Base-by-base conservation (phyloP, 2,888 invertebrate genomes). In the Drosophila incognita region DNA sequence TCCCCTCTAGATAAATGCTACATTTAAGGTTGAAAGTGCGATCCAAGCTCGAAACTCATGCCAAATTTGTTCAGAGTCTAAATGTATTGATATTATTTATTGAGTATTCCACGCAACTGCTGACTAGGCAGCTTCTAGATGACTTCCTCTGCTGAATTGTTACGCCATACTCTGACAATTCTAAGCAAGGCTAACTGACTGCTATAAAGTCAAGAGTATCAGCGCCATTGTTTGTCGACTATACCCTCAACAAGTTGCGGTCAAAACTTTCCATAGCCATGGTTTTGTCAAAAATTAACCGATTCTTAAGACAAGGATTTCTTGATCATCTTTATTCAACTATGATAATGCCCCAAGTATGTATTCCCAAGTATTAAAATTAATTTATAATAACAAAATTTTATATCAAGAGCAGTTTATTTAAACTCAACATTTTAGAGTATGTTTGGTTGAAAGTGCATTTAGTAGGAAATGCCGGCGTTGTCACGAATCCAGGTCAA, bases 401-500 rank as follows among this genome's bases (percentile, higher is more conserved):
- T 51, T 60, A 64, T 18, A 40, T 27, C 27, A 11, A 15, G 13
- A 52, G 31, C 62, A 15, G 4, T 74, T 64, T 65, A 83, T 76
- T 46, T 24, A 46, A 46, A 46, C 8, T 42, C n/a, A 8, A 46
- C 15, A 15, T 24, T 81, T 27, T 10, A 4, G 15, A 46, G n/a
- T 49, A 38, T 21, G 18, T 53, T 48, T 35, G 33, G 13, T 21
- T 21, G 18, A 48, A 48, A 67, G 29, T 59, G 52, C 33, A 48
- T 49, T 86, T 82, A 88, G 59, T 72, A 62, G 42, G 59, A 51
- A 15, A 91, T 33, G 36, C 85, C 90, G 31, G 86, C 64, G 33
- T 87, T 83, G 0, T 29, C 4, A 57, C 72, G 64, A 54, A 92
- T 92, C 92, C 92, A 92, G 21, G 74, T 63, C 69, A 90, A 64